Evolutionary conservation across 2,797 vertebrate genomes (phyloP).

Genomic region (Rousettus madagascariensis): DNA sequence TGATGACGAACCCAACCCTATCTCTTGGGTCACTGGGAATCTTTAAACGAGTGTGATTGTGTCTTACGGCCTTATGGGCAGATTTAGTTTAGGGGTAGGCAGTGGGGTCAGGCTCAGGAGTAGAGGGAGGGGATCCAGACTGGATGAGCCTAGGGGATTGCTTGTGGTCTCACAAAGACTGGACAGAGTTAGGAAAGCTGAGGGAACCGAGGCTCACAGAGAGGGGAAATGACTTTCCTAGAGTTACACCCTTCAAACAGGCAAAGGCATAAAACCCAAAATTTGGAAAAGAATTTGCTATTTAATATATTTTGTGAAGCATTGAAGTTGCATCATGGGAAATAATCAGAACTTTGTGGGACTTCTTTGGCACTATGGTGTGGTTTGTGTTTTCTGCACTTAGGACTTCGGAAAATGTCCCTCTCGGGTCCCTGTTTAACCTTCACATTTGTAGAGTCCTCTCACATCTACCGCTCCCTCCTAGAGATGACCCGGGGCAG

Average conservation of each 20-base stretch:
- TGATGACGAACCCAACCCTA: neutral
- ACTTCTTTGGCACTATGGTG: neutral
- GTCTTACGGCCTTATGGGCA: neutral
- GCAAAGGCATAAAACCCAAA: conserved; percentile 21
- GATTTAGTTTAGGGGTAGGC: neutral
- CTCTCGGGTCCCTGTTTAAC: neutral
- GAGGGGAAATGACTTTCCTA: neutral
- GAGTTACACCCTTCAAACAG: neutral
- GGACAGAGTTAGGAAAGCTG: neutral
- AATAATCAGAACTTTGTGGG: neutral
- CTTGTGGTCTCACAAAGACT: neutral
- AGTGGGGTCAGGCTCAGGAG: neutral
- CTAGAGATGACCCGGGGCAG: neutral
- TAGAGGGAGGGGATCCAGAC: neutral
- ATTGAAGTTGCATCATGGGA: neutral
- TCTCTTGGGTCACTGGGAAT: neutral
- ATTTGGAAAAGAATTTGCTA: neutral
- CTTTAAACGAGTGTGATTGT: neutral
- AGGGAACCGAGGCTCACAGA: neutral
- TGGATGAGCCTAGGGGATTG: neutral
- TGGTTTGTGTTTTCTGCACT: neutral
- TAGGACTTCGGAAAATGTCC: neutral
- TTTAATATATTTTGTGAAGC: neutral
- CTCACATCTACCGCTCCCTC: neutral
- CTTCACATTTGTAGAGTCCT: neutral